These are phyloP conservation scores for Bibio marci DNA, from an alignment of 2,888 invertebrate species.

Conservation along the genomic window DNA sequence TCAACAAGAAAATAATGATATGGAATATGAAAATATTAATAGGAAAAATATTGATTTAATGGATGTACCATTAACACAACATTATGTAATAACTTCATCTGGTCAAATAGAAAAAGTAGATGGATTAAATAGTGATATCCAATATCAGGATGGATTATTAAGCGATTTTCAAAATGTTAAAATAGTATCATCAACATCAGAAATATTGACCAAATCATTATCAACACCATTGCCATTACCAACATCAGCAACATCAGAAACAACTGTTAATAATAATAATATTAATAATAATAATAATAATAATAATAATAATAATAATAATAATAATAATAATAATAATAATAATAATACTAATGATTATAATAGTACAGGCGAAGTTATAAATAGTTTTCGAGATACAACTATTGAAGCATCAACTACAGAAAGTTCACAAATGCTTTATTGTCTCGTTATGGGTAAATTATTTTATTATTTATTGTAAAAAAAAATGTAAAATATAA, in stretches of 20 bases:
- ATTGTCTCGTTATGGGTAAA: slow-evolving; percentile 32
- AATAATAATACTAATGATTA: no score
- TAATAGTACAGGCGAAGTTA: no score
- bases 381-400: slow-evolving; percentile 10
- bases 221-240: neutral
- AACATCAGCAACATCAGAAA: neutral
- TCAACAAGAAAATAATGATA: neutral
- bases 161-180: neutral
- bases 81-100: slow-evolving; percentile 12
- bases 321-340: no score
- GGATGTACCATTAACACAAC: slow-evolving; percentile 10
- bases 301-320: neutral
- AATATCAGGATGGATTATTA: slow-evolving; percentile 7
- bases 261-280: neutral
- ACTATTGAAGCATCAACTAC: slow-evolving; percentile 12
- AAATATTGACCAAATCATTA: no score
- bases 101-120: slow-evolving; percentile 11
- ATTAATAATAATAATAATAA: no score
- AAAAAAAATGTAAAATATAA: no score
- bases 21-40: slow-evolving; percentile 7
- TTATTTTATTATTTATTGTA: slow-evolving; percentile 5
- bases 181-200: no score
- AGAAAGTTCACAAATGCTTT: slow-evolving; percentile 14
- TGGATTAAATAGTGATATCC: slow-evolving; percentile 9
- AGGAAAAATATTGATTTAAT: slow-evolving; percentile 6